A percentile compares a stretch with the other conserved stretches of the same genome.
Evolutionary conservation across 1,140 invertebrate genomes (phyloP).

Genomic region (Spodoptera litura): DNA sequence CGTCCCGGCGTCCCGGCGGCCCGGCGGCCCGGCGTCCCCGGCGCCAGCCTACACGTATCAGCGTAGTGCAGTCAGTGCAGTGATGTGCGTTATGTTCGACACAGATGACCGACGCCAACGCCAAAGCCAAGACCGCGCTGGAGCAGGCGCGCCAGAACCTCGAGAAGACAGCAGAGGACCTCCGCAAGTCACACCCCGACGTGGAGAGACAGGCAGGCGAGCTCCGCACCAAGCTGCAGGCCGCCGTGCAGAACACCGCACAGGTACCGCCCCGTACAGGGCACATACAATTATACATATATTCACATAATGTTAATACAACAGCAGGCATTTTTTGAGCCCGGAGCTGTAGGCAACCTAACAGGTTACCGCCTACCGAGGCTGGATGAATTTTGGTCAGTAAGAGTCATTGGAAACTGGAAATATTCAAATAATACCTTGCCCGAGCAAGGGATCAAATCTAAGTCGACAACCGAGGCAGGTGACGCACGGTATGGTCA

Average conservation of each 20-base stretch:
- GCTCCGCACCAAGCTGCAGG: conserved; percentile 67
- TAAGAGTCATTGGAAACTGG: too few relatives aligned
- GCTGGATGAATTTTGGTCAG: too few relatives aligned
- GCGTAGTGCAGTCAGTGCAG: neutral
- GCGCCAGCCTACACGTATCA: neutral
- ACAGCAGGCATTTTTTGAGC: too few relatives aligned
- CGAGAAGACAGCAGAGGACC: conserved; percentile 66
- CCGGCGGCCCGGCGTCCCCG: too few relatives aligned
- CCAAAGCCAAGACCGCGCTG: conserved; percentile 76
- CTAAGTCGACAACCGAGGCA: too few relatives aligned
- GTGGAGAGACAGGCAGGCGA: conserved; percentile 72
- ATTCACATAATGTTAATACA: too few relatives aligned
- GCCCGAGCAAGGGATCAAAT: too few relatives aligned
- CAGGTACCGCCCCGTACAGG: conserved; percentile 55
- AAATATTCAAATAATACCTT: too few relatives aligned
- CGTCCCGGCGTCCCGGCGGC: neutral
- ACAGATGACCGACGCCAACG: conserved; percentile 75
- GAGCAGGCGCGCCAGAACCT: conserved; percentile 65
- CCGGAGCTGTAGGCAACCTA: too few relatives aligned
- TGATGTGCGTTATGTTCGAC: conserved; percentile 22
- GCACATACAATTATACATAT: too few relatives aligned
- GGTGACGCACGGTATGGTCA: too few relatives aligned
- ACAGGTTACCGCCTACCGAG: too few relatives aligned
- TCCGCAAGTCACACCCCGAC: conserved; percentile 75
- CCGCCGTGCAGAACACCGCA: conserved; percentile 68